Base-by-base conservation (phyloP, 2,797 vertebrate species). In the Acrossocheilus fasciatus region DNA sequence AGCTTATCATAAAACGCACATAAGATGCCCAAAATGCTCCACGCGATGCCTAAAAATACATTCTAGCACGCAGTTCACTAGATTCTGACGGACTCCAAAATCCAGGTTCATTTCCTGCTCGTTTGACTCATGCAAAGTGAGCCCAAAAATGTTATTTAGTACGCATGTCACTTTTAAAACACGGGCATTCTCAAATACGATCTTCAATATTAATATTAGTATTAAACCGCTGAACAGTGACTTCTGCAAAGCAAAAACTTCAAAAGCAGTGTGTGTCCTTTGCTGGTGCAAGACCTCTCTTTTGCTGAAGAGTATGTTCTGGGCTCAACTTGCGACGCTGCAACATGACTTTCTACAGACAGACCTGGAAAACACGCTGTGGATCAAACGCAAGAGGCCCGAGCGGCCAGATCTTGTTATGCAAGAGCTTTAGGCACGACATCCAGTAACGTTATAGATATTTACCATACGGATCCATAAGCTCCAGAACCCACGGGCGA, bases 401-500 rank as follows among this genome's bases (percentile, higher is more conserved):
- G 39, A 39, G 57, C 36, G 20, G 20, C 17, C 39, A 52, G 47
- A 17, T 30, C 70, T 36, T 36, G 34, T 89, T 87, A 69, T 87
- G 89, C 86, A 87, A 78, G n/a, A 68, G 81, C 50, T 8, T 14
- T 14, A 15, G 52, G 57, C 80, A 66, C 41, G 41, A 47, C 6
- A 54, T 34, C 17, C 3, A 83, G 36, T 2, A 4, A 9, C 8
- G 54, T 10, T 59, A 5, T 34, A 72, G 47, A 15, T 89, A 93
- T 96, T 95, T 94, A 99, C 98, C 98, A 99, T 15, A 99, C 98
- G 0, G 98, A 97, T 92, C 98, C 98, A 90, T 98, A 98, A 39
- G 98, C 98, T 11, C 98, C 98, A 64, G 98, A 98, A 91, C 98
- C 98, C 73, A 99, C 98, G 0, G 98, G 98, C 30, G 96, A 96